A percentile compares a stretch with the other conserved stretches of the same genome.
phyloP scores from a whole-genome alignment of 2,888 invertebrate genomes.

The Drosophila borealis region DNA sequence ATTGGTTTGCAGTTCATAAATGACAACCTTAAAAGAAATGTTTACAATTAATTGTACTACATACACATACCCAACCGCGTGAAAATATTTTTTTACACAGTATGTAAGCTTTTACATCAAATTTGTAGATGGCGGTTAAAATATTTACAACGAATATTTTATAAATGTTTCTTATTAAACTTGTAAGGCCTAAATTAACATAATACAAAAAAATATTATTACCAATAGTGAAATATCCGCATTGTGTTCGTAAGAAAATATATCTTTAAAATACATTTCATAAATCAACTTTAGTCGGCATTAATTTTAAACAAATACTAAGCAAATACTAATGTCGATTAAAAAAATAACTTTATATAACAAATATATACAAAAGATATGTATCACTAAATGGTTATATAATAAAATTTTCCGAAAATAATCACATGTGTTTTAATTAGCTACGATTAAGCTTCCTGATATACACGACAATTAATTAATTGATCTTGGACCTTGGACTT shows the following conservation, averaged over 20 bases:
- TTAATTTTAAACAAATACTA: constrained; percentile 48
- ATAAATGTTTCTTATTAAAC: constrained; percentile 62
- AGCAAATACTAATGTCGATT: constrained; percentile 46
- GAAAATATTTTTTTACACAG: constrained; percentile 68
- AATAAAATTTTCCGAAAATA: constrained; percentile 68
- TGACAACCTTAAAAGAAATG: not conserved
- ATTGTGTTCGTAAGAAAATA: constrained; percentile 69
- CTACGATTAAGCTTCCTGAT: not conserved
- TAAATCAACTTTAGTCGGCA: constrained; percentile 57
- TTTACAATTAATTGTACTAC: constrained; percentile 30
- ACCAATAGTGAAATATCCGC: constrained; percentile 64
- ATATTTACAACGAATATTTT: constrained; percentile 78
- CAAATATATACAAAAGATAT: constrained; percentile 45
- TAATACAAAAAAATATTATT: constrained; percentile 38
- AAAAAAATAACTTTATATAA: constrained; percentile 40
- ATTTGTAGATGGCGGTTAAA: constrained; percentile 52
- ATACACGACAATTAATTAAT: no score
- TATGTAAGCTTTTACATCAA: constrained; percentile 59
- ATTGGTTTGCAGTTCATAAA: not conserved
- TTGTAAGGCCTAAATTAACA: constrained; percentile 31
- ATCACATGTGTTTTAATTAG: not conserved
- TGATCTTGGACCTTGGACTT: no score
- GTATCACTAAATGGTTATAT: constrained; percentile 67
- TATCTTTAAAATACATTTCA: constrained; percentile 62
- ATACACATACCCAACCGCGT: constrained; percentile 27